Conservation (phyloP, 2,888 invertebrate species). For the Aplocera efformata region DNA sequence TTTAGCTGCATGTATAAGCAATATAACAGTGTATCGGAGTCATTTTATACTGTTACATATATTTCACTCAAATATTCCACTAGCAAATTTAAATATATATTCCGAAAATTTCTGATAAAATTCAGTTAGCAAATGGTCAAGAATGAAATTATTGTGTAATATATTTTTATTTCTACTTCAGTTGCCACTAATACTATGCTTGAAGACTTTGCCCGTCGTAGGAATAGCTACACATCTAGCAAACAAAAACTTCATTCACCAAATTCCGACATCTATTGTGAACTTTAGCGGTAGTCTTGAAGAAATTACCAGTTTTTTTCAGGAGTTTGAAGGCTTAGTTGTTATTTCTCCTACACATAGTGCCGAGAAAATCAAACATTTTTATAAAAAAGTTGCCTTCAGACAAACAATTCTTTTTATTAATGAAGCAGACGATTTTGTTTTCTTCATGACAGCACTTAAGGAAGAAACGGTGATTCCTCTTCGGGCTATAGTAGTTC, state of each 20-base stretch:
- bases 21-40: too few species aligned
- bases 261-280: constrained; percentile 38
- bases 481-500: constrained; percentile 41
- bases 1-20: too few species aligned
- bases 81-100: too few species aligned
- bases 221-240: constrained; percentile 38
- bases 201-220: constrained; percentile 14
- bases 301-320: constrained; percentile 35
- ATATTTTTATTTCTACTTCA: too few species aligned
- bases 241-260: constrained; percentile 34
- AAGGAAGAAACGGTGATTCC: constrained; percentile 34
- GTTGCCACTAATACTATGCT: too few species aligned
- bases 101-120: too few species aligned
- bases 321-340: constrained; percentile 35
- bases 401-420: constrained; percentile 49
- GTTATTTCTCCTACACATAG: constrained; percentile 30
- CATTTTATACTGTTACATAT: too few species aligned
- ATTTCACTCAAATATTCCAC: too few species aligned
- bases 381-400: constrained; percentile 30
- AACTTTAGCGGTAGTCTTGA: constrained; percentile 34
- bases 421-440: constrained; percentile 35
- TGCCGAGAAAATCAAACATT: constrained; percentile 16
- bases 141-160: too few species aligned
- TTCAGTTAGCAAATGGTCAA: too few species aligned
- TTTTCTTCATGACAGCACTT: constrained; percentile 32